These are phyloP conservation scores for Hirtodrosophila cameraria DNA, from an alignment of 2,888 invertebrate species.

Conservation along the genomic window DNA sequence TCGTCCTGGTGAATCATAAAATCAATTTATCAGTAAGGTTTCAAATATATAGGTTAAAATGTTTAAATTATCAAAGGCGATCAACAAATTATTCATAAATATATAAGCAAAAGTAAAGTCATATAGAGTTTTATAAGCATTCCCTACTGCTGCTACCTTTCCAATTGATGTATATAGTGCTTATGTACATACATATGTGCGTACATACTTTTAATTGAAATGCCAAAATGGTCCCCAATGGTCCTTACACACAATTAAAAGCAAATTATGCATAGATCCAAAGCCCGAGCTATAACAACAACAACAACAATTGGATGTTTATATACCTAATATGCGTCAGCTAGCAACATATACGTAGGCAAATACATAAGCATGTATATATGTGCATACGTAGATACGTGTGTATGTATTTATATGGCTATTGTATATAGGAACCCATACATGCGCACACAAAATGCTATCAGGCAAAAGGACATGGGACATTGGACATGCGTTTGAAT, in stretches of 20 bases:
- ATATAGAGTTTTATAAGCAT: too few relatives aligned
- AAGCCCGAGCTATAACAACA: constrained; percentile 17
- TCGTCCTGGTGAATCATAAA: too few relatives aligned
- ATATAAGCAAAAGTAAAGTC: too few relatives aligned
- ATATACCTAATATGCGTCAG: constrained; percentile 50
- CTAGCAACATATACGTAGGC: constrained; percentile 26
- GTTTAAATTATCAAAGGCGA: too few relatives aligned
- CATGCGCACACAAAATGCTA: constrained; percentile 44
- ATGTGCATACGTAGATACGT: constrained; percentile 13
- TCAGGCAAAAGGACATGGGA: constrained; percentile 63
- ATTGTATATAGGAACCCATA: constrained; percentile 17
- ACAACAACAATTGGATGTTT: constrained; percentile 34
- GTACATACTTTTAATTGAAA: constrained; percentile 39
- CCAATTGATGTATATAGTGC: background rate
- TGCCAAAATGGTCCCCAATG: constrained; percentile 50
- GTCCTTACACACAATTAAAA: constrained; percentile 44
- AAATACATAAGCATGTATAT: constrained; percentile 13
- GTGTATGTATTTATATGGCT: constrained; percentile 2
- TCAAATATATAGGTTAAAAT: too few relatives aligned
- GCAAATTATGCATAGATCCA: constrained; percentile 48
- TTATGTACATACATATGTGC: background rate
- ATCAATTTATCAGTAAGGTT: too few relatives aligned
- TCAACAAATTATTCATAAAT: too few relatives aligned
- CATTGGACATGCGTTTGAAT: constrained; percentile 47
- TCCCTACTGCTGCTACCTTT: too few relatives aligned